phyloP scores from a whole-genome alignment of 2,888 invertebrate genomes.

The Labia minor region DNA sequence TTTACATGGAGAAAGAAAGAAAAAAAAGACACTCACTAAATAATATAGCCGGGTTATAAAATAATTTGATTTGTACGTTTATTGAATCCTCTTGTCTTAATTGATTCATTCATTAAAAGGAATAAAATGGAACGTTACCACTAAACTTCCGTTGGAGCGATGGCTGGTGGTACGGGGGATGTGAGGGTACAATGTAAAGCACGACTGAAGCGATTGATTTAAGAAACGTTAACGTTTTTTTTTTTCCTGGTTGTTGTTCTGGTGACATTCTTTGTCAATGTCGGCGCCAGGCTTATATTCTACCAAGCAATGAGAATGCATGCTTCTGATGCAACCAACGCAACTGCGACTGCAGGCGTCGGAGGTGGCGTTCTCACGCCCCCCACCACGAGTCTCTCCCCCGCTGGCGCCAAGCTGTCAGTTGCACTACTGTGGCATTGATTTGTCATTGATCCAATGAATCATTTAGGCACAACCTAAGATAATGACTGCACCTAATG shows the following conservation, averaged over 20 bases:
- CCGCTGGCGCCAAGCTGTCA: no score
- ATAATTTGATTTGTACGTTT: no score
- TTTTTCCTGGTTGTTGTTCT: not conserved
- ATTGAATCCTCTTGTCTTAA: no score
- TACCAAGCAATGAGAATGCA: not conserved
- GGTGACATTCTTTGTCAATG: constrained; percentile 7
- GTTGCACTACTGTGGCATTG: not conserved
- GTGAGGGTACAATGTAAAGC: no score
- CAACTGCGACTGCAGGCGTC: not conserved
- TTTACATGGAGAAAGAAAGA: no score
- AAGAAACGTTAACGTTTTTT: not conserved
- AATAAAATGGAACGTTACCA: no score
- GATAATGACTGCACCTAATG: not conserved
- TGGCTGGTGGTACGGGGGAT: no score
- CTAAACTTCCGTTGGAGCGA: no score
- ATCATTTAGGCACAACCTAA: not conserved
- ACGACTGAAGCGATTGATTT: no score
- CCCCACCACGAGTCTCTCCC: not conserved
- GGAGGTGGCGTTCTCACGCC: constrained; percentile 1
- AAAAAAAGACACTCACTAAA: no score
- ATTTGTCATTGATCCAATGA: constrained; percentile 5
- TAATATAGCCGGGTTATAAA: no score
- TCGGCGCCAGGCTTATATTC: not conserved
- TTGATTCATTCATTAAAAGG: no score
- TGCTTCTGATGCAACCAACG: constrained; percentile 1